Conservation (phyloP, 1,140 invertebrate species). For the Neodiprion virginianus region DNA sequence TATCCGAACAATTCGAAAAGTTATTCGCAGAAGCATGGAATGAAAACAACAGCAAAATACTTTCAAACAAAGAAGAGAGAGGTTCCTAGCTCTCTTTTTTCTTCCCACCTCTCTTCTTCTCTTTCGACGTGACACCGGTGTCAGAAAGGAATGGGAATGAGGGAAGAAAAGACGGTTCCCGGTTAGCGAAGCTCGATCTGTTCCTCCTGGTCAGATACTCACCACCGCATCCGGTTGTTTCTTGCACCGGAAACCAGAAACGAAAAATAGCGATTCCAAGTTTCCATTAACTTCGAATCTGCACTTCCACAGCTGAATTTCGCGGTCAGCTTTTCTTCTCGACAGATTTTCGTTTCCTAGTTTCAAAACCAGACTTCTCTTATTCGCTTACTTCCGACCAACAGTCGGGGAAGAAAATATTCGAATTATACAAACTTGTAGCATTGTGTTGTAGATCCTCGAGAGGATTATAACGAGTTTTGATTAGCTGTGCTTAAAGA, state of each 20-base stretch:
- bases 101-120: slow-evolving; percentile 8
- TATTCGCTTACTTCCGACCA: no score
- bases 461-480: no score
- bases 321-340: no score
- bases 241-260: neutral
- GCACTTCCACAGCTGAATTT: no score
- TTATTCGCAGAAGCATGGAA: slow-evolving; percentile 41
- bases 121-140: neutral
- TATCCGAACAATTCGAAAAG: slow-evolving; percentile 15
- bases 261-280: neutral
- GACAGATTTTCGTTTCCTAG: no score
- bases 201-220: neutral
- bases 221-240: neutral
- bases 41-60: slow-evolving; percentile 42
- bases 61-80: slow-evolving; percentile 41
- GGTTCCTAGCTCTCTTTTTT: neutral
- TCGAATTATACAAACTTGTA: no score
- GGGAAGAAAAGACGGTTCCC: neutral
- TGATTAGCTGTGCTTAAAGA: no score
- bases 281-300: neutral
- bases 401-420: no score
- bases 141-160: neutral
- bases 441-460: no score
- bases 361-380: no score
- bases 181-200: neutral